phyloP scores from a whole-genome alignment of 2,113 vertebrate genomes.

The Psettodes erumei region DNA sequence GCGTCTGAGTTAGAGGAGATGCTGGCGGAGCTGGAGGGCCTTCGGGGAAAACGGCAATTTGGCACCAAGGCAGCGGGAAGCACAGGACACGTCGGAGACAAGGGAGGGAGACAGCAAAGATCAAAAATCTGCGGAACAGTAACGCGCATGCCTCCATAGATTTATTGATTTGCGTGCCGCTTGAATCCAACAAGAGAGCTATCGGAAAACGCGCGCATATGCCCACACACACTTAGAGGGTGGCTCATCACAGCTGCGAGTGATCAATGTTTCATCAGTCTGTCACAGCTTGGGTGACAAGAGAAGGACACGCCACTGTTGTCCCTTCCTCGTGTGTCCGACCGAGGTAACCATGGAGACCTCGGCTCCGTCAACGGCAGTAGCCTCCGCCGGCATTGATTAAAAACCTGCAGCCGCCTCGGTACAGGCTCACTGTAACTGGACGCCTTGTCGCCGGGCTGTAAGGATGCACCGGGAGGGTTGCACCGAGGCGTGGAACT shows the following conservation, averaged over 20 bases:
- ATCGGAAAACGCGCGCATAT: conserved; percentile 1
- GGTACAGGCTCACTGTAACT: conserved; percentile 42
- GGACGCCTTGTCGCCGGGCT: conserved; percentile 43
- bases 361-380: conserved; percentile 46
- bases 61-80: conserved; percentile 3
- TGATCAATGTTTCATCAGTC: conserved; percentile 82
- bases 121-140: neutral
- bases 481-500: neutral
- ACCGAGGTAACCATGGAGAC: conserved; percentile 76
- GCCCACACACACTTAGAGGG: conserved; percentile 12
- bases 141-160: no score
- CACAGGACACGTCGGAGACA: conserved; percentile 32
- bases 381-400: conserved; percentile 64
- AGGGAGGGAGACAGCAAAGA: conserved; percentile 25
- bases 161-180: neutral
- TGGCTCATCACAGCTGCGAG: conserved; percentile 49
- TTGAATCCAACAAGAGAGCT: neutral
- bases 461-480: conserved; percentile 40
- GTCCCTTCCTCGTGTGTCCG: conserved; percentile 59
- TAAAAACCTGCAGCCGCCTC: conserved; percentile 62
- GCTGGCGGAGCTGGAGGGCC: conserved; percentile 84
- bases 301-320: conserved; percentile 55
- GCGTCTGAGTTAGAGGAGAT: conserved; percentile 75
- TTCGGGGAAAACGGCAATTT: conserved; percentile 49
- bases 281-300: conserved; percentile 73